Conservation (phyloP, 2,888 invertebrate species). For the Ochropleura leucogaster region DNA sequence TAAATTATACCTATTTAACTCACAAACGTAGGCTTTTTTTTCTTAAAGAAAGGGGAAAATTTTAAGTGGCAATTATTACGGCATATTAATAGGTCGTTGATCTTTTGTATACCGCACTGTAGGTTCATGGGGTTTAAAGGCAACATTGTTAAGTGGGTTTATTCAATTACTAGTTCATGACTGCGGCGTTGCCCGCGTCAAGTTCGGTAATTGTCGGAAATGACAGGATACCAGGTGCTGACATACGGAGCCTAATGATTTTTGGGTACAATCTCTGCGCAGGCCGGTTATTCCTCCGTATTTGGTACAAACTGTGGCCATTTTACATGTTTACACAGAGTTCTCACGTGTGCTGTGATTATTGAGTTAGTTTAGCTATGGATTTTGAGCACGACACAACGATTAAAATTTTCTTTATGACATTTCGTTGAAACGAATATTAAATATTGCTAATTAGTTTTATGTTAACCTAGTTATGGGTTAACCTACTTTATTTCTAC, state of each 20-base stretch:
- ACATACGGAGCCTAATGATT: too few species aligned
- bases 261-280: neutral
- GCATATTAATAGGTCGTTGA: constrained; percentile 38
- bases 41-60: constrained; percentile 39
- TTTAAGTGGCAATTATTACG: constrained; percentile 43
- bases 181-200: too few species aligned
- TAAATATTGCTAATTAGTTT: neutral
- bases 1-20: constrained; percentile 49
- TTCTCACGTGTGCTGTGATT: constrained; percentile 2
- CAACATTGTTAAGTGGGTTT: constrained; percentile 36
- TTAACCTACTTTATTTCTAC: neutral
- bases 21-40: constrained; percentile 49
- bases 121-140: constrained; percentile 15
- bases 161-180: constrained; percentile 1
- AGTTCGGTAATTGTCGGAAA: too few species aligned
- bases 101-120: constrained; percentile 17
- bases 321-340: neutral
- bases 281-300: neutral
- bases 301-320: neutral
- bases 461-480: neutral
- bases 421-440: neutral
- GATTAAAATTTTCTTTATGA: constrained; percentile 1
- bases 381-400: constrained; percentile 3
- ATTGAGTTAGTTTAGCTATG: constrained; percentile 1
- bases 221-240: too few species aligned